Conservation (phyloP, 2,797 vertebrate species). For the Falco biarmicus region DNA sequence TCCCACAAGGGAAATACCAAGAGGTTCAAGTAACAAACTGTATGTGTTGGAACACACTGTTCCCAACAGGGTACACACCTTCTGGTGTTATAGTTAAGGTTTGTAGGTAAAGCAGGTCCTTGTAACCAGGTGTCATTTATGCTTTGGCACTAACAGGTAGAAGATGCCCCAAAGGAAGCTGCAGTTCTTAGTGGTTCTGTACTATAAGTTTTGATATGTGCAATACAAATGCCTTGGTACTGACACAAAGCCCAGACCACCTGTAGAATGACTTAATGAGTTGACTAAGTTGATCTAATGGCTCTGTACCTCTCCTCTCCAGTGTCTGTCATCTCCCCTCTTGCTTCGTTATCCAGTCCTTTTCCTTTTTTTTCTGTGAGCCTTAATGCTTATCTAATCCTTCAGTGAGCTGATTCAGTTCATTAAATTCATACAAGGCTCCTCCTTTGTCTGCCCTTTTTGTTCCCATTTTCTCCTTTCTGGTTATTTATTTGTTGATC, state of each 20-base stretch:
- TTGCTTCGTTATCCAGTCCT: not conserved
- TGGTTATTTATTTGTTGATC: not conserved
- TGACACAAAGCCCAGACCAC: not conserved
- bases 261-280: not conserved
- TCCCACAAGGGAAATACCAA: not conserved
- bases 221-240: not conserved
- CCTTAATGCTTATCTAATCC: not conserved
- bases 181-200: not conserved
- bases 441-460: not conserved
- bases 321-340: not conserved
- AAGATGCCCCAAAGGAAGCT: not conserved
- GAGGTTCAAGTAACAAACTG: not conserved
- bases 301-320: not conserved
- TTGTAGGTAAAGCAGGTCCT: not conserved
- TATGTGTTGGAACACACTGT: not conserved
- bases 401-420: not conserved
- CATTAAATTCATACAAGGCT: not conserved
- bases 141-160: not conserved
- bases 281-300: not conserved
- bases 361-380: not conserved
- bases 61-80: not conserved
- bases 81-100: fast-evolving
- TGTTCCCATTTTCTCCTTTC: not conserved
- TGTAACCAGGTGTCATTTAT: not conserved
- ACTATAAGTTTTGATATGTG: not conserved